Evolutionary conservation across 2,113 vertebrate genomes (phyloP).

Genomic region (Rhipidura dahli): DNA sequence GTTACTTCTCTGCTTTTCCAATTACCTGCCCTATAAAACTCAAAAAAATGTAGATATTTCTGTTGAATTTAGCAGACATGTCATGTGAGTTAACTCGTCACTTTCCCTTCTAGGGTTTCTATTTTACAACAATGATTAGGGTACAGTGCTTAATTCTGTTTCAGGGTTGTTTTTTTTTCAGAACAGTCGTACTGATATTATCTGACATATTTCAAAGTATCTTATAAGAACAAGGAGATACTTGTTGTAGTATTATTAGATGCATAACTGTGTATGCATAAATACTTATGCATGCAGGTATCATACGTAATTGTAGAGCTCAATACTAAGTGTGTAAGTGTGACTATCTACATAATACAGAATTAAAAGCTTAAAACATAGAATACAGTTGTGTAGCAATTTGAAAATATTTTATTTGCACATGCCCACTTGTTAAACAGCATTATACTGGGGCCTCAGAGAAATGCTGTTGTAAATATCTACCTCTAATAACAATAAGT

Average conservation of each 20-base stretch:
- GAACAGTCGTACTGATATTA: neutral
- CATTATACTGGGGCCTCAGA: neutral
- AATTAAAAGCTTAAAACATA: neutral
- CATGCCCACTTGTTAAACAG: neutral
- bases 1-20: neutral
- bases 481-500: neutral
- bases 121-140: neutral
- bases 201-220: neutral
- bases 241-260: neutral
- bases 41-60: neutral
- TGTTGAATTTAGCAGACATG: neutral
- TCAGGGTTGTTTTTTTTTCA: neutral
- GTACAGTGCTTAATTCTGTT: neutral
- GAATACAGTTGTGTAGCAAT: neutral
- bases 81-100: neutral
- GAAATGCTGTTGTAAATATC: neutral
- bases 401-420: neutral
- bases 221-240: neutral
- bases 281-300: neutral
- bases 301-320: neutral
- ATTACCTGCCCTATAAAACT: neutral
- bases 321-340: accelerated
- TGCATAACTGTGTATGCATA: neutral
- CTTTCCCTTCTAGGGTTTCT: neutral
- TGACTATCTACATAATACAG: neutral